A percentile compares a stretch with the other conserved stretches of the same genome.
Conservation (phyloP, 2,797 vertebrate species). For the Varecia variegata region DNA sequence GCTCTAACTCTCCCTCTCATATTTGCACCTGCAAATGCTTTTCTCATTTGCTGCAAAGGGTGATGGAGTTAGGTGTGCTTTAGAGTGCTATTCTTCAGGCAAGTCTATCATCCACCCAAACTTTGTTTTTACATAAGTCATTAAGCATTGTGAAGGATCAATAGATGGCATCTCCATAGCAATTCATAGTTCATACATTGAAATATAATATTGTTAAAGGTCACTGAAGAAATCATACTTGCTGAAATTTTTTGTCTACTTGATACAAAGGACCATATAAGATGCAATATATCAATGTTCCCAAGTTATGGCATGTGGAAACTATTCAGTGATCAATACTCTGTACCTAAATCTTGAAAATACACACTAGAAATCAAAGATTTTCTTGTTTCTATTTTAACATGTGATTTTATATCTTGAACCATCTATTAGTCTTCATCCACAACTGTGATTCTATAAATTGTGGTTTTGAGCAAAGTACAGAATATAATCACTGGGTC, state of each 20-base stretch:
- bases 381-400: neutral
- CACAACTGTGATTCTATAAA: neutral
- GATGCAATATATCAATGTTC: neutral
- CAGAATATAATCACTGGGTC: neutral
- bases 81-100: conserved; percentile 23
- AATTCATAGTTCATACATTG: neutral
- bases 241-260: neutral
- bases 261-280: neutral
- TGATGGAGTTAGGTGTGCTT: conserved; percentile 65
- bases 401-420: neutral
- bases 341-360: neutral
- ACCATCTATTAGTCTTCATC: neutral
- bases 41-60: conserved; percentile 67
- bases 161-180: neutral
- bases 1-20: conserved; percentile 42
- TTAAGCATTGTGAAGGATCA: conserved; percentile 63
- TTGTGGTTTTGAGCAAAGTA: neutral
- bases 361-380: neutral
- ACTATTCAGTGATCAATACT: neutral
- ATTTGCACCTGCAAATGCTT: conserved; percentile 75
- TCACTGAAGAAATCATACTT: conserved; percentile 5
- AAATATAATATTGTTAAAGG: conserved; percentile 37
- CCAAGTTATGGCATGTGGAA: neutral
- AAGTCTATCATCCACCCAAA: conserved; percentile 36
- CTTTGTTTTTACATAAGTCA: conserved; percentile 42